Conservation (phyloP, 2,113 vertebrate species). For the Heloderma charlesbogerti region DNA sequence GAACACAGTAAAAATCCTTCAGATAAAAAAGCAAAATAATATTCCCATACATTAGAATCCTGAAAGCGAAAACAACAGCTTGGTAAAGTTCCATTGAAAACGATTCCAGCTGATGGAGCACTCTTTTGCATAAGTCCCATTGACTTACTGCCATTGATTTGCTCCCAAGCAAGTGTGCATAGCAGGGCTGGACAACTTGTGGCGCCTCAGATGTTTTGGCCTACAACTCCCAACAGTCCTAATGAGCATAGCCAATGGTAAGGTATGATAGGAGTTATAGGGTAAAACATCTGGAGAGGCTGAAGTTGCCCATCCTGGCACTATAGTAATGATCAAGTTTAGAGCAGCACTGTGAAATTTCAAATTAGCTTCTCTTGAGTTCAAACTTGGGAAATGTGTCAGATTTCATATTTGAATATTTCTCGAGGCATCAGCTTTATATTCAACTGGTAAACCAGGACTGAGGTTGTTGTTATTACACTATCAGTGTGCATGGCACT, state of each 20-base stretch:
- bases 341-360: too few species aligned
- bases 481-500: neutral
- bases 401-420: neutral
- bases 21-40: conserved; percentile 34
- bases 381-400: too few species aligned
- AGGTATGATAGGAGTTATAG: too few species aligned
- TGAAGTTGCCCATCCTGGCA: too few species aligned
- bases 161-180: neutral
- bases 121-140: neutral
- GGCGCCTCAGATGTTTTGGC: too few species aligned
- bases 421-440: neutral
- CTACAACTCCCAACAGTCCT: too few species aligned
- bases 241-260: too few species aligned
- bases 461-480: neutral
- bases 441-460: neutral
- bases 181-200: too few species aligned
- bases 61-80: conserved; percentile 72
- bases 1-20: neutral
- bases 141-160: neutral
- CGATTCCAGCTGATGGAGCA: conserved; percentile 71
- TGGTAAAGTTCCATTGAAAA: conserved; percentile 70
- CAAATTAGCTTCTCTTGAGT: too few species aligned
- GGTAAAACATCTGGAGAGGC: too few species aligned
- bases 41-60: conserved; percentile 68
- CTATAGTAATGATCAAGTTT: too few species aligned